A percentile compares a stretch with the other conserved stretches of the same genome.
Conservation (phyloP, 2,888 invertebrate genomes). For the Archaeoteleia sp. region DNA sequence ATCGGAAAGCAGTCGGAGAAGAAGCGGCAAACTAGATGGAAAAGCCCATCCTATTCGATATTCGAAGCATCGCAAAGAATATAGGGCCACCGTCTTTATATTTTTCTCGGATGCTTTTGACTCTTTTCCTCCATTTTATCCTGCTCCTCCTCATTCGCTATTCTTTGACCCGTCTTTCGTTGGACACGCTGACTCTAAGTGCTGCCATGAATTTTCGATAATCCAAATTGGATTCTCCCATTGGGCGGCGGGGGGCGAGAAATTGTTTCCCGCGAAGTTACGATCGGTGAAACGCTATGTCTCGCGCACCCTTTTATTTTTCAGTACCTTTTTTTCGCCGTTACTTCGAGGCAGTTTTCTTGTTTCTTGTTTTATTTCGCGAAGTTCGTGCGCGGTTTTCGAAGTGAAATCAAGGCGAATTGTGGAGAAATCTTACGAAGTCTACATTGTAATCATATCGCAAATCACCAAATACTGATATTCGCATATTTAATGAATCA, state of each 20-base stretch:
- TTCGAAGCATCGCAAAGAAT: conserved; percentile 35
- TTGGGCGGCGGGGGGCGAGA: conserved; percentile 56
- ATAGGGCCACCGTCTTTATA: conserved; percentile 34
- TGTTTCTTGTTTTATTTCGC: conserved; percentile 38
- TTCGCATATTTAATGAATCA: conserved; percentile 1
- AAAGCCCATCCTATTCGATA: conserved; percentile 34
- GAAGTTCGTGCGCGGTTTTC: conserved; percentile 48
- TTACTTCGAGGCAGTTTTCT: conserved; percentile 43
- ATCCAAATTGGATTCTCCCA: conserved; percentile 67
- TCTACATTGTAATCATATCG: conserved; percentile 39
- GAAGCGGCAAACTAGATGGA: conserved; percentile 33
- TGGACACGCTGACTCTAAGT: conserved; percentile 56
- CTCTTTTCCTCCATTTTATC: conserved; percentile 32
- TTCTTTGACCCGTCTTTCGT: conserved; percentile 55
- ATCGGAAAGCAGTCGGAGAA: conserved; percentile 22
- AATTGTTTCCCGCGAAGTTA: conserved; percentile 62
- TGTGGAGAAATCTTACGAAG: conserved; percentile 42
- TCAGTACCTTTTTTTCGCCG: conserved; percentile 27
- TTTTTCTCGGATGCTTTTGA: conserved; percentile 37
- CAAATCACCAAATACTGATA: conserved; percentile 33
- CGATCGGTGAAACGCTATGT: conserved; percentile 50
- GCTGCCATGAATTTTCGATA: conserved; percentile 68
- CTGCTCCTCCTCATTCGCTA: conserved; percentile 36
- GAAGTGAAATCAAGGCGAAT: conserved; percentile 47
- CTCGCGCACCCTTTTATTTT: conserved; percentile 50